Base-by-base conservation (phyloP, 2,797 vertebrate species). In the Periophthalmus magnuspinnatus region DNA sequence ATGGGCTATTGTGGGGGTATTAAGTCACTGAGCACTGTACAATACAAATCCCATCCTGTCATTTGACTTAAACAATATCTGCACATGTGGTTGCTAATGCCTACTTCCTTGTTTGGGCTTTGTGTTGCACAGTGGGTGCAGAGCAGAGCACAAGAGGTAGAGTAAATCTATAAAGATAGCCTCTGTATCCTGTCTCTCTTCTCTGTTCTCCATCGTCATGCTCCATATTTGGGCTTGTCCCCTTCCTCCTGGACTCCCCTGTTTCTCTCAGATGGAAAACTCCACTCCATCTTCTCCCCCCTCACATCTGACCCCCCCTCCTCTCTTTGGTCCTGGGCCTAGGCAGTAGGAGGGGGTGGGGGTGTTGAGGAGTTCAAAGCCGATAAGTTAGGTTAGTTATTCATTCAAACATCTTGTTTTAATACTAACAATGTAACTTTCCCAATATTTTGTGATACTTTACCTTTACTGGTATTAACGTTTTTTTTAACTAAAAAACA, bases 141-240 rank as follows among this genome's bases (percentile, higher is more conserved):
- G 62, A 59, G 14, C 68, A n/a, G 61, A 82, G 70, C 74, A 58
- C 14, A 41, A 67, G 78, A 56, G 55, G 81, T 77, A 78, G 81
- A 76, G 75, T 77, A 56, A 86, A 69, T 82, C 85, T 81, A 74
- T 84, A 84, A 90, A 92, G 87, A 89, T 80, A 85, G 85, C 75
- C 66, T 92, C 72, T 89, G 75, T 91, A 88, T 93, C 89, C 89
- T 92, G 89, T 91, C 79, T 92, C 73, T 92, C 80, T 88, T 88
- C 76, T 89, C 81, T 92, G 75, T 88, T 72, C 80, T 87, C 81
- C 81, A 72, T 82, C 67, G 63, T 11, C 65, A 72, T 78, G 69
- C 70, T 77, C 41, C 74, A 65, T 80, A 65, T 78, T 47, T 76
- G 79, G 85, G 79, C 78, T 62, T 74, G 74, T 22, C 77, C 70